Evolutionary conservation across 2,113 vertebrate genomes (phyloP).

Genomic region (Gallinago undulata): DNA sequence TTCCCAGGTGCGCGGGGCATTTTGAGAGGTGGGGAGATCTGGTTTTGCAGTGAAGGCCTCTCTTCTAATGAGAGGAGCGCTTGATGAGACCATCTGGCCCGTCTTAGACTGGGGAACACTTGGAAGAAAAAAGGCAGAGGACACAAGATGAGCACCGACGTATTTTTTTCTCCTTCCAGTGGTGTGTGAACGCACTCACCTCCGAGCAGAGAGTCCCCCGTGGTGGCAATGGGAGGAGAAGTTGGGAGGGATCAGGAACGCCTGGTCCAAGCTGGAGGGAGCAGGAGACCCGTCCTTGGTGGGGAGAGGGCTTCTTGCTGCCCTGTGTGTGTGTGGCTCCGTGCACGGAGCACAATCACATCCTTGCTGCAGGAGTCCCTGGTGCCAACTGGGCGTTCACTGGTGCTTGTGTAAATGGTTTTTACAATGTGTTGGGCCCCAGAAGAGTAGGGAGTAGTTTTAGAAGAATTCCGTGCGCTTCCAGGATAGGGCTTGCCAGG

Average conservation of each 20-base stretch:
- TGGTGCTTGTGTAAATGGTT: fast-evolving
- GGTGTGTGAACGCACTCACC: neutral
- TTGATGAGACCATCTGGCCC: neutral
- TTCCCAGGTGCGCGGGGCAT: neutral
- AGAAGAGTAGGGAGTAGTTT: neutral
- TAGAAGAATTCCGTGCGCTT: neutral
- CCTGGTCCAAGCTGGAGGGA: neutral
- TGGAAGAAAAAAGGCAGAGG: neutral
- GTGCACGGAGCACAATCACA: fast-evolving
- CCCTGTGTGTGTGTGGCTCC: fast-evolving
- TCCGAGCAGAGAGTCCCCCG: neutral
- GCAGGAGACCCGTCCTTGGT: fast-evolving
- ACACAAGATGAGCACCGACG: neutral
- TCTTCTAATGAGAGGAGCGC: neutral
- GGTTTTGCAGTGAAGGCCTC: neutral
- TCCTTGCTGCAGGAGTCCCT: fast-evolving
- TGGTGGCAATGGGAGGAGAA: neutral
- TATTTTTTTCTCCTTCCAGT: neutral
- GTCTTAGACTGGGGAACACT: neutral
- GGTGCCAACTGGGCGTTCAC: fast-evolving
- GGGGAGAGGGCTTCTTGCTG: neutral
- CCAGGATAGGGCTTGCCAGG: neutral
- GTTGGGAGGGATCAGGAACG: neutral
- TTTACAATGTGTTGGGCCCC: fast-evolving
- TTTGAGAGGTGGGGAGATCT: neutral